A percentile compares a stretch with the other conserved stretches of the same genome.
These are phyloP conservation scores for Pantherophis vulpinus DNA, from an alignment of 2,797 vertebrate species.

Conservation along the genomic window DNA sequence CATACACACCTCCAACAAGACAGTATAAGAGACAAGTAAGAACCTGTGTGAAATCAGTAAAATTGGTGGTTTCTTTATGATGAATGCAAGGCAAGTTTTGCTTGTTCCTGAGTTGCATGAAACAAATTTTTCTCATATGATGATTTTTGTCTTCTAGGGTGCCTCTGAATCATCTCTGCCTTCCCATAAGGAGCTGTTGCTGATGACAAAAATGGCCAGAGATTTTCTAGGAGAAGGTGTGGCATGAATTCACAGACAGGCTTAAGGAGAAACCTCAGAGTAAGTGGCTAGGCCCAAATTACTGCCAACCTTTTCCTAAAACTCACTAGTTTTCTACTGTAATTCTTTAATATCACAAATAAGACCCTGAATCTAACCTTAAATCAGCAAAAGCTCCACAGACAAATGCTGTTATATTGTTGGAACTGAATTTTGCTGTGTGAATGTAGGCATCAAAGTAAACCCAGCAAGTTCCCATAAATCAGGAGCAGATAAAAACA, in stretches of 20 bases:
- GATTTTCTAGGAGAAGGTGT: slow-evolving; percentile 14
- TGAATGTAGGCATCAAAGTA: not conserved
- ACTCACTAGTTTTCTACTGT: not conserved
- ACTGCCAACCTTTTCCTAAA: not conserved
- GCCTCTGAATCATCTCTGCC: slow-evolving; percentile 9
- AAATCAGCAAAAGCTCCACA: not conserved
- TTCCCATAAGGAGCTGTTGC: not conserved
- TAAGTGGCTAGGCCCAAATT: not conserved
- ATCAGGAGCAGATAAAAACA: not conserved
- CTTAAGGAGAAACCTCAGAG: slow-evolving; percentile 8
- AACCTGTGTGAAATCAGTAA: not conserved
- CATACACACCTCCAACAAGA: not conserved
- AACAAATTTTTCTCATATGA: not conserved
- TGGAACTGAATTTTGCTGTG: not conserved
- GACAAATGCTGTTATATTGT: not conserved
- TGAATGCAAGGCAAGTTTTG: not conserved
- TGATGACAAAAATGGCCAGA: not conserved
- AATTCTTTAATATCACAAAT: not conserved
- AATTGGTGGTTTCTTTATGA: not conserved
- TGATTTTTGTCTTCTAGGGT: fast-evolving
- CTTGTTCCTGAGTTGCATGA: not conserved
- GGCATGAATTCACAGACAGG: slow-evolving; percentile 17
- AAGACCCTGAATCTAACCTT: not conserved
- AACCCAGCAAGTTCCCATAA: not conserved
- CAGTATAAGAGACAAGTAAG: not conserved